phyloP scores from a whole-genome alignment of 2,888 invertebrate genomes.

The Ctenicera cuprea region DNA sequence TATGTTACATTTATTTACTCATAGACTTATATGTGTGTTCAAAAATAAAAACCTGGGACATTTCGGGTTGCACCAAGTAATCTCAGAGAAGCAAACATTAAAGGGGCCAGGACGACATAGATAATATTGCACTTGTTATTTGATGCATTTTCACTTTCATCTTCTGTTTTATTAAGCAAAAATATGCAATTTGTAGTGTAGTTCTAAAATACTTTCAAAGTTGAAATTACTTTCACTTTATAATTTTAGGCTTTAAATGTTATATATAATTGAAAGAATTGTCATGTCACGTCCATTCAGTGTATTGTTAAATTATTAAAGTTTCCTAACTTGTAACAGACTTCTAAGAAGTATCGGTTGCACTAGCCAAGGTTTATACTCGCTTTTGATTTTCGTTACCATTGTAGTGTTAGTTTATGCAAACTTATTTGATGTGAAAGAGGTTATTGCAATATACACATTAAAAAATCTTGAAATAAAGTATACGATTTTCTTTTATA shows the following conservation, averaged over 20 bases:
- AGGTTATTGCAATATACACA: too few species aligned
- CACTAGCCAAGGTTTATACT: slow-evolving; percentile 10
- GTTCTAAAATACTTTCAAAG: slow-evolving; percentile 15
- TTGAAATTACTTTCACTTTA: slow-evolving; percentile 2
- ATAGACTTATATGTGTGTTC: background rate
- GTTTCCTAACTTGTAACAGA: background rate
- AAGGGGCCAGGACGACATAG: slow-evolving; percentile 24
- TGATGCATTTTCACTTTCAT: slow-evolving; percentile 7
- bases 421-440: background rate
- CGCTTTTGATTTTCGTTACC: background rate
- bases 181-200: background rate
- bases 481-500: too few species aligned
- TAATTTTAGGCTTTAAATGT: slow-evolving; percentile 1
- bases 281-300: too few species aligned
- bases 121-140: slow-evolving; percentile 28
- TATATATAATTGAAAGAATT: background rate
- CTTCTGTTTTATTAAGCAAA: background rate
- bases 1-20: slow-evolving; percentile 6
- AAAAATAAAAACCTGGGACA: slow-evolving; percentile 1
- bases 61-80: slow-evolving; percentile 13
- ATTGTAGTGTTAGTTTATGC: background rate
- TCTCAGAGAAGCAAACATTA: background rate
- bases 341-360: background rate
- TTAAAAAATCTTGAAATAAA: too few species aligned
- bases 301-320: too few species aligned